These are phyloP conservation scores for Pocillopora verrucosa DNA, from an alignment of 64 coral and sea anemone species.

Conservation along the genomic window DNA sequence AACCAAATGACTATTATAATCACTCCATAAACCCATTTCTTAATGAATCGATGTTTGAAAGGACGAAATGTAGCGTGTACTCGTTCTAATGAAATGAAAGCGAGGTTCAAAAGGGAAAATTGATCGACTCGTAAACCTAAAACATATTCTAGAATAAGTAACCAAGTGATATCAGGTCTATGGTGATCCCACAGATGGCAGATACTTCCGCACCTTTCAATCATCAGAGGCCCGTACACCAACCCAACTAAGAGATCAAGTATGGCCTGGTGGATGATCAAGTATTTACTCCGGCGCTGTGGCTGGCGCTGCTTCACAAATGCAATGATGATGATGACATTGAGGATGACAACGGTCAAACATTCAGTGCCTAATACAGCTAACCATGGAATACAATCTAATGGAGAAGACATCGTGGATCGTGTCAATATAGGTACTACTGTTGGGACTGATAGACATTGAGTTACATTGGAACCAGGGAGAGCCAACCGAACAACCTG, in stretches of 20 bases:
- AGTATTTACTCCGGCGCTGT: not conserved
- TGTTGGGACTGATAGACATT: no score
- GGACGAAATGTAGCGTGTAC: not conserved
- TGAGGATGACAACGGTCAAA: not conserved
- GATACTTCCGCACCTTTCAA: not conserved
- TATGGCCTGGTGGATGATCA: conserved; percentile 1
- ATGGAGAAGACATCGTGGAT: no score
- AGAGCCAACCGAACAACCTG: no score
- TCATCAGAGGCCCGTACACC: not conserved
- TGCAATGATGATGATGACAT: not conserved
- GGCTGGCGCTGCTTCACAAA: not conserved
- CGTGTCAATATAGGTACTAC: no score
- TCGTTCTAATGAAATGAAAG: conserved; percentile 6
- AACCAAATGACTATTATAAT: no score
- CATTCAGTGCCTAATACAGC: no score
- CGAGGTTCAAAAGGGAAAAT: not conserved
- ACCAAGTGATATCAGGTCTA: not conserved
- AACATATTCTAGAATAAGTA: no score
- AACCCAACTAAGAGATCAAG: not conserved
- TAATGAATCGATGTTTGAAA: not conserved
- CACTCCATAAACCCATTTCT: not conserved
- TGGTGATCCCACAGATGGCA: not conserved
- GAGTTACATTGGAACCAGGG: no score
- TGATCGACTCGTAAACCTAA: no score
- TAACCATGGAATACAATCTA: no score